A percentile compares a stretch with the other conserved stretches of the same genome.
These are phyloP conservation scores for Pediacus dermestoides DNA, from an alignment of 2,888 invertebrate species.

Conservation along the genomic window DNA sequence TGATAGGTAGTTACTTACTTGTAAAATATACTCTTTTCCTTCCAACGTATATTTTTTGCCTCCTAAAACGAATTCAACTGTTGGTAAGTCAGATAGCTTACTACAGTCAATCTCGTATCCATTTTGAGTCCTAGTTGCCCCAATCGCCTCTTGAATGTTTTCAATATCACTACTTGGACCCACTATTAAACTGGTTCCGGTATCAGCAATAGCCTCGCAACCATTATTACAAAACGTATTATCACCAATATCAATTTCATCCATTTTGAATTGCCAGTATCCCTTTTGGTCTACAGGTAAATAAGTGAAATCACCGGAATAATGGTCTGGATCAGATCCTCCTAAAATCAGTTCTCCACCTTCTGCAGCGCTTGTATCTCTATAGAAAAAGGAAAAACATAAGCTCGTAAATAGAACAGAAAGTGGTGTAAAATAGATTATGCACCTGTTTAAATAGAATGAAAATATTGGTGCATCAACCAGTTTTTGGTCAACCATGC, in stretches of 20 bases:
- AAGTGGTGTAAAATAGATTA: too few relatives aligned
- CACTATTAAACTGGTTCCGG: background rate
- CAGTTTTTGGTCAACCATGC: slow-evolving; percentile 74
- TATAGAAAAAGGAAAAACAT: background rate
- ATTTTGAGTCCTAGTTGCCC: background rate
- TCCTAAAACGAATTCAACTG: background rate
- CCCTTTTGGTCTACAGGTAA: background rate
- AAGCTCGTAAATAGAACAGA: too few relatives aligned
- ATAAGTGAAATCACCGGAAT: background rate
- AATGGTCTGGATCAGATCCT: background rate
- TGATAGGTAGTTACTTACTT: too few relatives aligned
- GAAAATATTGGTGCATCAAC: slow-evolving; percentile 74
- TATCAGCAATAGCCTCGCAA: background rate
- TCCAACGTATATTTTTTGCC: background rate
- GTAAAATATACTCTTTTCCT: background rate
- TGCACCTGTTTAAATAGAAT: slow-evolving; percentile 77
- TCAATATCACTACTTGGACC: background rate
- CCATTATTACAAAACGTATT: background rate
- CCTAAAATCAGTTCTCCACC: background rate
- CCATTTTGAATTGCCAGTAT: slow-evolving; percentile 2
- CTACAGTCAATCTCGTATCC: background rate
- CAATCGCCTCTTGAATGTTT: background rate
- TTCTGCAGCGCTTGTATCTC: background rate
- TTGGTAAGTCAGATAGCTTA: background rate
- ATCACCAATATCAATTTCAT: background rate